Evolutionary conservation across 2,888 invertebrate species (phyloP).

Genomic region (Dolichomitus sp.): DNA sequence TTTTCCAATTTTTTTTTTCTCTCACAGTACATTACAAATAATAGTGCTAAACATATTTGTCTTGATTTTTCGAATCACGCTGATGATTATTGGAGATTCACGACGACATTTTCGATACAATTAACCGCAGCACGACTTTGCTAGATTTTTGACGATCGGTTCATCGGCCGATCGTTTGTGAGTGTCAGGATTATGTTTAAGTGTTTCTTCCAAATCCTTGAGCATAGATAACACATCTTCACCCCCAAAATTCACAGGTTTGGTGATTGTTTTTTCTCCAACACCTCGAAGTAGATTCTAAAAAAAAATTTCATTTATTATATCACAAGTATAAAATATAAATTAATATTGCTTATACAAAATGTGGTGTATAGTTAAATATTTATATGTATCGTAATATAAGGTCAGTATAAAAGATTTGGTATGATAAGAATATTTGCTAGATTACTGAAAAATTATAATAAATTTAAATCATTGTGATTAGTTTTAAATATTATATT

Average conservation of each 20-base stretch:
- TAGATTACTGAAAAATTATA: no score
- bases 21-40: neutral
- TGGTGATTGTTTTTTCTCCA: neutral
- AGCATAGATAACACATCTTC: neutral
- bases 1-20: neutral
- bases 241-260: neutral
- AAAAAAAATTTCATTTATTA: no score
- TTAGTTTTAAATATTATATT: no score
- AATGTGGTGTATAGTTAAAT: no score
- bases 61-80: neutral
- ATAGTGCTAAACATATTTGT: constrained; percentile 7
- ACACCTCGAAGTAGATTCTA: neutral
- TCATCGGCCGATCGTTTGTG: neutral
- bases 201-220: neutral
- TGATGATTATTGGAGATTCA: neutral
- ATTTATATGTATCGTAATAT: no score
- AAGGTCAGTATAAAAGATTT: no score
- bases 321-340: no score
- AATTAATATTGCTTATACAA: no score
- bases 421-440: no score
- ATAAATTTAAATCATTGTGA: no score
- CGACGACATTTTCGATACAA: neutral
- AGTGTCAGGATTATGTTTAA: neutral
- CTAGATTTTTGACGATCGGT: neutral
- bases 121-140: constrained; percentile 27